Base-by-base conservation (phyloP, 2,888 invertebrate genomes). In the Dilophus febrilis region DNA sequence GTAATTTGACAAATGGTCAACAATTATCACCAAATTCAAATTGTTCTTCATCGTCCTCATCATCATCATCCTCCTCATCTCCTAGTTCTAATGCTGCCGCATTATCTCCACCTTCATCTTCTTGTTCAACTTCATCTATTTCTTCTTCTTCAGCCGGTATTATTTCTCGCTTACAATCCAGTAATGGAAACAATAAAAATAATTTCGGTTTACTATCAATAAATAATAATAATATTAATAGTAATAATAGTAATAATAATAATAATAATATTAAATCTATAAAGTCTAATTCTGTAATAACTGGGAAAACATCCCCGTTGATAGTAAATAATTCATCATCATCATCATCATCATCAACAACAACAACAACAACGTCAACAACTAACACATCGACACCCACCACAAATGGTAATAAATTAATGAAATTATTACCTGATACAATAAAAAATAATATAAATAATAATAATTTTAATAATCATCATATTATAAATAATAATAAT, bases 121-220 rank as follows among this genome's bases (percentile, higher is more conserved):
- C 48, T 41, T 48, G 46, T 30, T 48, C 44, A 38, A 44, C 49
- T 48, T 44, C 46, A 45, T 37, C 44, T 45, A 32, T 6, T 11
- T 14, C 16, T 14, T 33, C 33, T 16, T 14, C 33, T 10, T 7
- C 32, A 38, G 10, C 26, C 14, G 14, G 26, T 10, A 18, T 33
- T 14, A 28, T 16, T n/a, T 17, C 34, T 12, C 34, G 28, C 14
- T 28, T 12, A 16, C 30, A 37, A 30, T 10, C 39, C 17, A 33
- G 26, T 32, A 45, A 44, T 11, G 4, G 40, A 40, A 18, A 37
- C 50, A 29, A 35, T 49, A 40, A 35, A 51, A 58, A 55, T 56
- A 61, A 57, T 50, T 58, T 59, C 50, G 60, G 59, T 50, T 54
- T 60, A 51, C 56, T 58, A 49, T 58, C 58, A 46, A 58, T 61